A percentile compares a stretch with the other conserved stretches of the same genome.
phyloP scores from a whole-genome alignment of 1,140 invertebrate genomes.

The Tribolium castaneum region DNA sequence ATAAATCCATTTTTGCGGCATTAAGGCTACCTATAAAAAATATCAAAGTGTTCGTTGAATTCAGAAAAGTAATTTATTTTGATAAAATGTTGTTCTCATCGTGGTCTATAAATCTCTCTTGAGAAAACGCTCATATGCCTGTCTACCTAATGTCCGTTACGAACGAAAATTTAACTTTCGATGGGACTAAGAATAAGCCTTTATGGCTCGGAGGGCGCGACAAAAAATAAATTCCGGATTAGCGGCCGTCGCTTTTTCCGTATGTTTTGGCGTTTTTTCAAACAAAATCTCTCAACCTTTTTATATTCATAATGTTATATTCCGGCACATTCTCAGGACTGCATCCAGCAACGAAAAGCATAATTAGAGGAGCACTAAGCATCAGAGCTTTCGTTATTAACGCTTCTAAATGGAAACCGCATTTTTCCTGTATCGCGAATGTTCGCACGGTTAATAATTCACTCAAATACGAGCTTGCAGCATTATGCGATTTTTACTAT shows the following conservation, averaged over 20 bases:
- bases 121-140: slow-evolving; percentile 47
- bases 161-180: slow-evolving; percentile 47
- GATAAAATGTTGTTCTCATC: slow-evolving; percentile 48
- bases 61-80: slow-evolving; percentile 50
- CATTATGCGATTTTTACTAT: background rate
- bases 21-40: slow-evolving; percentile 38
- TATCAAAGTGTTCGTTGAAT: slow-evolving; percentile 40
- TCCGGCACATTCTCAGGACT: slow-evolving; percentile 1
- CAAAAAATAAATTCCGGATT: slow-evolving; percentile 33
- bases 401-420: slow-evolving; percentile 12
- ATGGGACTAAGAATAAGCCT: slow-evolving; percentile 36
- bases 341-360: background rate
- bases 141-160: slow-evolving; percentile 44
- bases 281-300: background rate
- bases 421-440: slow-evolving; percentile 21
- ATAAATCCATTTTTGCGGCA: slow-evolving; percentile 32
- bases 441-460: slow-evolving; percentile 17
- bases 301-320: slow-evolving; percentile 28
- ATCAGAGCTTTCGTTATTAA: slow-evolving; percentile 28
- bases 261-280: background rate
- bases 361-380: slow-evolving; percentile 24
- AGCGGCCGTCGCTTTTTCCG: slow-evolving; percentile 3
- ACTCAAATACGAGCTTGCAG: background rate
- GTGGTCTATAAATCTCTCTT: slow-evolving; percentile 47
- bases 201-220: slow-evolving; percentile 30